Conservation (phyloP, 1,140 invertebrate species). For the Megathymus violae region DNA sequence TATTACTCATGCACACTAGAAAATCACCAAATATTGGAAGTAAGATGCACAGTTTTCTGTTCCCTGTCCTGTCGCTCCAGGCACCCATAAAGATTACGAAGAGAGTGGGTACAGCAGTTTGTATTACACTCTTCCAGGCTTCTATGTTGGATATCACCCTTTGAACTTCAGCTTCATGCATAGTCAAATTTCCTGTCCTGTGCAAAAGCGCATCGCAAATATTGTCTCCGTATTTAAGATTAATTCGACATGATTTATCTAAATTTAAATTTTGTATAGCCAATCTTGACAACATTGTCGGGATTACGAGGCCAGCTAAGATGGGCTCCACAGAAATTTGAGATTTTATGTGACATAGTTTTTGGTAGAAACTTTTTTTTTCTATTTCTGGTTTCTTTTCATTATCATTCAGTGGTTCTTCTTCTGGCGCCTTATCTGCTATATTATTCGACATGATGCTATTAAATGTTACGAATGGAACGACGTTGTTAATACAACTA, state of each 20-base stretch:
- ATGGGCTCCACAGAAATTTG: constrained; percentile 84
- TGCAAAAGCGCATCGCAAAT: constrained; percentile 83
- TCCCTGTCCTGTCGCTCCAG: constrained; percentile 85
- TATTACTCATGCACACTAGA: constrained; percentile 73
- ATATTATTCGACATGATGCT: constrained; percentile 23
- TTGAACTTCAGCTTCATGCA: constrained; percentile 82
- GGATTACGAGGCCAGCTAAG: constrained; percentile 81
- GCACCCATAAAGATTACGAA: constrained; percentile 86
- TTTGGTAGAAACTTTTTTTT: constrained; percentile 51
- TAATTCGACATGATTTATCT: constrained; percentile 86
- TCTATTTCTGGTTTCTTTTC: constrained; percentile 46
- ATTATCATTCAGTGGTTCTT: constrained; percentile 49
- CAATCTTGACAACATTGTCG: constrained; percentile 80
- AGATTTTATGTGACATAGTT: constrained; percentile 54
- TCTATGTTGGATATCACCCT: constrained; percentile 83
- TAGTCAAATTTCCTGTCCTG: constrained; percentile 70
- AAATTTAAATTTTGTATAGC: constrained; percentile 85
- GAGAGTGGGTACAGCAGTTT: constrained; percentile 83
- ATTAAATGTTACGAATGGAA: constrained; percentile 4
- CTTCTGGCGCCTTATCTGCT: constrained; percentile 44
- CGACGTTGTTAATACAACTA: background rate
- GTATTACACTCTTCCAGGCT: constrained; percentile 84
- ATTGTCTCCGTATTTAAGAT: constrained; percentile 75
- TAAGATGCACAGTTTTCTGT: constrained; percentile 85
- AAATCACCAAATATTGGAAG: constrained; percentile 84